Evolutionary conservation across 2,888 invertebrate species (phyloP).

Genomic region (Pilophorus perplexus): DNA sequence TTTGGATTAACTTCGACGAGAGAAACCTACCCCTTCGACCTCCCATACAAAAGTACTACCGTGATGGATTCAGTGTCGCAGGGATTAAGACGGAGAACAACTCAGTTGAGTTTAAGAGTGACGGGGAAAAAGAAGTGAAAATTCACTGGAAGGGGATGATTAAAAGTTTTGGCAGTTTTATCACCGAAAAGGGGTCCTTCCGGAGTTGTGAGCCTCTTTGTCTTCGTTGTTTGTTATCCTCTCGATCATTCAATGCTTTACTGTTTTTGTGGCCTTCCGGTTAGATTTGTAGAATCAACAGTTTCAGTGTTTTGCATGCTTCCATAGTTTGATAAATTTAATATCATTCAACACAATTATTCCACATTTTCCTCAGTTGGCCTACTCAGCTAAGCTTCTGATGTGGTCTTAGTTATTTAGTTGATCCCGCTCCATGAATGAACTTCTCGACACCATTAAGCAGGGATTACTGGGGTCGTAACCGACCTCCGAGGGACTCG

Average conservation of each 20-base stretch:
- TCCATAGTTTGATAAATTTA: no score
- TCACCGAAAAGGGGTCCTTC: neutral
- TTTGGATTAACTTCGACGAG: neutral
- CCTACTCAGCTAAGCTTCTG: no score
- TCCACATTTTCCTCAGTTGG: no score
- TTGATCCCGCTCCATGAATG: no score
- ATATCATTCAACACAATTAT: no score
- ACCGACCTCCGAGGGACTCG: no score
- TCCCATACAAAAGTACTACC: neutral
- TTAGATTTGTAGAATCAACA: no score
- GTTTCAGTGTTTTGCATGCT: no score
- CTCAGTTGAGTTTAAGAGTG: neutral
- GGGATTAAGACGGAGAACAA: neutral
- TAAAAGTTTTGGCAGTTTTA: slow-evolving; percentile 28
- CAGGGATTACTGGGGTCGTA: no score
- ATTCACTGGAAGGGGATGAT: no score
- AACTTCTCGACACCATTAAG: no score
- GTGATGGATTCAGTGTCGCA: neutral
- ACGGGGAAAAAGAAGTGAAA: slow-evolving; percentile 2
- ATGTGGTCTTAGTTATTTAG: no score
- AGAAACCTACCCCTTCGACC: neutral
- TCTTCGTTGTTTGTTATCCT: neutral
- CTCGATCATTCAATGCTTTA: neutral
- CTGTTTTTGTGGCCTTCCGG: neutral
- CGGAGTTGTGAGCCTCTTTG: neutral